Percentiles rank a stretch among this genome's conserved stretches.
These are phyloP conservation scores for Cephus cinctus DNA, from an alignment of 1,140 invertebrate genomes.

Conservation along the genomic window DNA sequence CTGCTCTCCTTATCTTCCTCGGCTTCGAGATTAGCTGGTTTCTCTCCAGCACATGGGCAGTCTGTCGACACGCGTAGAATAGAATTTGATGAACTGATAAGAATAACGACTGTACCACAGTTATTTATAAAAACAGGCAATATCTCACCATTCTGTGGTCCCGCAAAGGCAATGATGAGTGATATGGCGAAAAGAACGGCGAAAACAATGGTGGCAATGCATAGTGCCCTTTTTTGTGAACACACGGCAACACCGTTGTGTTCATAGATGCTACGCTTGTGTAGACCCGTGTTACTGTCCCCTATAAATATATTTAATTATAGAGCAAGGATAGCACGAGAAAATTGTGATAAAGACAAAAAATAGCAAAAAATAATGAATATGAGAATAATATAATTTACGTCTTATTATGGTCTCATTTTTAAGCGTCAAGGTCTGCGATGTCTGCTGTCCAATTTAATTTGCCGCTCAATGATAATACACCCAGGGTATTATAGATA, in stretches of 20 bases:
- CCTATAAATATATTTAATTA: too few relatives aligned
- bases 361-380: too few relatives aligned
- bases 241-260: conserved; percentile 81
- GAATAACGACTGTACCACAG: conserved; percentile 1
- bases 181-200: conserved; percentile 78
- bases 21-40: conserved; percentile 62
- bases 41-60: conserved; percentile 71
- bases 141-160: conserved; percentile 69
- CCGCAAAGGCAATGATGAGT: conserved; percentile 85
- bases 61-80: conserved; percentile 51
- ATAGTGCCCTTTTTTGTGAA: conserved; percentile 80
- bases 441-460: too few relatives aligned
- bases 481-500: too few relatives aligned
- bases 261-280: conserved; percentile 74
- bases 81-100: conserved; percentile 5
- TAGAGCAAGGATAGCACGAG: not conserved
- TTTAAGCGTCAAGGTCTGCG: too few relatives aligned
- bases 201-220: conserved; percentile 75
- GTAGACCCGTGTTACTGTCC: conserved; percentile 66
- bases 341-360: not conserved
- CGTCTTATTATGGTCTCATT: too few relatives aligned
- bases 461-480: too few relatives aligned
- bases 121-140: not conserved
- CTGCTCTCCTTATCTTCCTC: conserved; percentile 62
- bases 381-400: too few relatives aligned